phyloP scores from a whole-genome alignment of 2,113 vertebrate species.

The Manacus vitellinus region DNA sequence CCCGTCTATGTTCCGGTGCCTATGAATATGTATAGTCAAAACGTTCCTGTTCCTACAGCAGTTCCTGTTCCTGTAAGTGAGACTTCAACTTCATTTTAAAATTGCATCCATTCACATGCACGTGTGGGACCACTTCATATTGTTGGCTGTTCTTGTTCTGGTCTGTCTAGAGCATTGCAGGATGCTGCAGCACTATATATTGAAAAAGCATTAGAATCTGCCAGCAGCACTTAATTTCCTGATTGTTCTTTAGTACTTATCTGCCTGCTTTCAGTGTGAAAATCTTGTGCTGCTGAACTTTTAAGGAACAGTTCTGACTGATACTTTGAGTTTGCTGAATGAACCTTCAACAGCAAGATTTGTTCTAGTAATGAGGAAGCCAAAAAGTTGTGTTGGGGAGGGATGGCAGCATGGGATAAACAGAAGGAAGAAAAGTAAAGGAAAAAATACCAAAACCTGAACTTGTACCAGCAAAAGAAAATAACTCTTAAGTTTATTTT shows the following conservation, averaged over 20 bases:
- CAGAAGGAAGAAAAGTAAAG: not conserved
- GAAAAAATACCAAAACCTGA: not conserved
- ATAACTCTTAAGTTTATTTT: not conserved
- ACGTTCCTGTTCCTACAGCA: conserved; percentile 84
- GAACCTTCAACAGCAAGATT: not conserved
- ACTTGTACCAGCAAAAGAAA: not conserved
- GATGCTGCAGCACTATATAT: not conserved
- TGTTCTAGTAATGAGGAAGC: not conserved
- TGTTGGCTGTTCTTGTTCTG: not conserved
- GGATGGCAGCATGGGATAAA: not conserved
- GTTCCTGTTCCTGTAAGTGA: conserved; percentile 92
- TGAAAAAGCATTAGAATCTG: not conserved
- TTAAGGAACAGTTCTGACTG: not conserved
- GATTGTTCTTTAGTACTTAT: not conserved
- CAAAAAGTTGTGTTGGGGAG: not conserved
- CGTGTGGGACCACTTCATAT: not conserved
- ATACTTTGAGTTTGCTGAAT: not conserved
- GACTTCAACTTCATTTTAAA: not conserved
- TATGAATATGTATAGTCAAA: conserved; percentile 94
- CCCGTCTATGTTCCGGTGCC: conserved; percentile 96
- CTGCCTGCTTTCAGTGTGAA: not conserved
- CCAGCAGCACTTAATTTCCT: not conserved
- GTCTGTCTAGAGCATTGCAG: not conserved
- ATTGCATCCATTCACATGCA: not conserved
- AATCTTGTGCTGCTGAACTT: not conserved